Percentiles rank a stretch among this genome's conserved stretches.
These are phyloP conservation scores for Chrysotoxum bicinctum DNA, from an alignment of 2,888 invertebrate species.

Conservation along the genomic window DNA sequence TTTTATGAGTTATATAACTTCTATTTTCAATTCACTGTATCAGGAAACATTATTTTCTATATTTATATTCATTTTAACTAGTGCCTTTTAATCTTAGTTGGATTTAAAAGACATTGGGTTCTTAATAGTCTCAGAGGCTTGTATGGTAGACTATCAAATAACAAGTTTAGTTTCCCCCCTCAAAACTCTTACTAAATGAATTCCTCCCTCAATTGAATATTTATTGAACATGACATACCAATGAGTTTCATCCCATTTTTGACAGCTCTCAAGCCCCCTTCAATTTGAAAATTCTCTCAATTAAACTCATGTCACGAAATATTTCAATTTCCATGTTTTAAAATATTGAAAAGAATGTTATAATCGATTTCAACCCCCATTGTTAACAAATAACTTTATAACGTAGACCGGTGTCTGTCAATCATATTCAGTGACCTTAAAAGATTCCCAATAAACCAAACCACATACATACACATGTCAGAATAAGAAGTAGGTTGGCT, in stretches of 20 bases:
- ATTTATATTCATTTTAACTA: too few relatives aligned
- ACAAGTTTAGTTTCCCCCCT: not conserved
- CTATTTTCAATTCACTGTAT: too few relatives aligned
- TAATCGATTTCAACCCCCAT: constrained; percentile 70
- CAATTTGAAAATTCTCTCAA: constrained; percentile 16
- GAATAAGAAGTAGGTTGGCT: not conserved
- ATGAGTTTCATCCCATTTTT: constrained; percentile 2
- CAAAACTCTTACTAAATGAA: not conserved
- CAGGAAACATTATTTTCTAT: too few relatives aligned
- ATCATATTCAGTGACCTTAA: constrained; percentile 7
- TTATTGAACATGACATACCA: constrained; percentile 15
- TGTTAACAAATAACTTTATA: constrained; percentile 34
- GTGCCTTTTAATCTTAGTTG: too few relatives aligned
- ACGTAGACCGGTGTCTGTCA: not conserved
- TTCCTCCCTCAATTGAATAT: not conserved
- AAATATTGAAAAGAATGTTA: constrained; percentile 25
- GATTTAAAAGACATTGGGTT: too few relatives aligned
- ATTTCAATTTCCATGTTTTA: constrained; percentile 33
- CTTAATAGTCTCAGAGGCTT: too few relatives aligned
- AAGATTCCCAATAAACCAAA: not conserved
- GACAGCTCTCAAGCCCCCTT: constrained; percentile 28
- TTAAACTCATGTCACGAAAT: constrained; percentile 37
- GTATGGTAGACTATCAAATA: too few relatives aligned
- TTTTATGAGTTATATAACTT: too few relatives aligned
- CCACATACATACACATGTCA: constrained; percentile 18